These are phyloP conservation scores for Trimorus sp. DNA, from an alignment of 2,888 invertebrate species.

Conservation along the genomic window DNA sequence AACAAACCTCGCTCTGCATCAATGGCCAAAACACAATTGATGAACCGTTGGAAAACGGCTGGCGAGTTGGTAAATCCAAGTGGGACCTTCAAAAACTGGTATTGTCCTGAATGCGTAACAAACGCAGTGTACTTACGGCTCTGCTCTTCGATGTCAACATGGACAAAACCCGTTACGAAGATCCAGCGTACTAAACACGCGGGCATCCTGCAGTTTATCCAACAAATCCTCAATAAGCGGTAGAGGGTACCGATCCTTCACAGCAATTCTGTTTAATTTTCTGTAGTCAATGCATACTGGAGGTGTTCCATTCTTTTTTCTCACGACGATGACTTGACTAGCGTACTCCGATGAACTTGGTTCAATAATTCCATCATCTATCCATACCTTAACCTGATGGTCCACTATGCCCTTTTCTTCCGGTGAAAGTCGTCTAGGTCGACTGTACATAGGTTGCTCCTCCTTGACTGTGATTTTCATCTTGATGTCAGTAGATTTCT, in stretches of 20 bases:
- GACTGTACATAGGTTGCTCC: conserved; percentile 17
- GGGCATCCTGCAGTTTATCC: conserved; percentile 38
- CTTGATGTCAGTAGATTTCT: conserved; percentile 4
- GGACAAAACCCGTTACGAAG: conserved; percentile 42
- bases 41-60: conserved; percentile 13
- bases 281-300: conserved; percentile 68
- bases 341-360: conserved; percentile 41
- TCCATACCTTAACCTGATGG: conserved; percentile 48
- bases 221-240: conserved; percentile 68
- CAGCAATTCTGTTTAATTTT: conserved; percentile 60
- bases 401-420: conserved; percentile 12
- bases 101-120: conserved; percentile 32
- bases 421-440: conserved; percentile 27
- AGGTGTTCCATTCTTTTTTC: conserved; percentile 61
- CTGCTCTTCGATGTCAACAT: conserved; percentile 50
- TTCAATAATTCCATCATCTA: conserved; percentile 56
- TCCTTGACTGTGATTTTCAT: conserved; percentile 26
- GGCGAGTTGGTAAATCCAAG: conserved; percentile 10
- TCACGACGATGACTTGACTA: conserved; percentile 65
- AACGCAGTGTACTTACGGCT: conserved; percentile 66
- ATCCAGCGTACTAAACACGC: conserved; percentile 67
- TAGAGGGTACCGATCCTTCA: conserved; percentile 41
- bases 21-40: conserved; percentile 16
- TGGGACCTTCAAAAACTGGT: conserved; percentile 1
- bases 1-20: background rate